phyloP scores from a whole-genome alignment of 2,113 vertebrate species.

The Malurus cyaneus region DNA sequence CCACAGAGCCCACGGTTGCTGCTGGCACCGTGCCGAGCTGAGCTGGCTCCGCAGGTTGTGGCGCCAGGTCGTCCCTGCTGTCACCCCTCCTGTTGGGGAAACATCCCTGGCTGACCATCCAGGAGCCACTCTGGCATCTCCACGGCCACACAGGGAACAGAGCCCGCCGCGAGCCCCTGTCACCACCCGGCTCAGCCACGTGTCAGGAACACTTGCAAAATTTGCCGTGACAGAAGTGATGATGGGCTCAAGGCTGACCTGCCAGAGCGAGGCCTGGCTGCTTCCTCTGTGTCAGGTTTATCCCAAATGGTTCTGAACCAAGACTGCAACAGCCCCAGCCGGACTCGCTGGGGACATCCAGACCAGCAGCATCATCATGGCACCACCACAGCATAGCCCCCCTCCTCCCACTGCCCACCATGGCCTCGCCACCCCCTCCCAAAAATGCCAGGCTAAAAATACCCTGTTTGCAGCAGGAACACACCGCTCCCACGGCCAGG shows the following conservation, averaged over 20 bases:
- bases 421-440: background rate
- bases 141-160: fast-evolving
- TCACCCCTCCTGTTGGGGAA: background rate
- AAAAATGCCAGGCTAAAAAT: conserved; percentile 13
- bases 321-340: background rate
- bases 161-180: fast-evolving
- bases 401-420: background rate
- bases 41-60: background rate
- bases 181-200: fast-evolving
- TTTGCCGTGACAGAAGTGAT: background rate
- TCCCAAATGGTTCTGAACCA: background rate
- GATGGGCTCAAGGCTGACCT: background rate
- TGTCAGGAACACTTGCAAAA: background rate
- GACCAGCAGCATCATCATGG: background rate
- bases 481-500: background rate
- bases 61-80: background rate
- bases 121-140: background rate
- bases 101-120: background rate
- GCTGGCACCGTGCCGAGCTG: fast-evolving
- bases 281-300: background rate
- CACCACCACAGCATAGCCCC: fast-evolving
- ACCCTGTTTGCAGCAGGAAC: background rate
- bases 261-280: fast-evolving
- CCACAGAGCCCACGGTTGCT: fast-evolving
- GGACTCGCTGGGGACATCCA: background rate